Conservation (phyloP, 2,797 vertebrate species). For the Dallia pectoralis region DNA sequence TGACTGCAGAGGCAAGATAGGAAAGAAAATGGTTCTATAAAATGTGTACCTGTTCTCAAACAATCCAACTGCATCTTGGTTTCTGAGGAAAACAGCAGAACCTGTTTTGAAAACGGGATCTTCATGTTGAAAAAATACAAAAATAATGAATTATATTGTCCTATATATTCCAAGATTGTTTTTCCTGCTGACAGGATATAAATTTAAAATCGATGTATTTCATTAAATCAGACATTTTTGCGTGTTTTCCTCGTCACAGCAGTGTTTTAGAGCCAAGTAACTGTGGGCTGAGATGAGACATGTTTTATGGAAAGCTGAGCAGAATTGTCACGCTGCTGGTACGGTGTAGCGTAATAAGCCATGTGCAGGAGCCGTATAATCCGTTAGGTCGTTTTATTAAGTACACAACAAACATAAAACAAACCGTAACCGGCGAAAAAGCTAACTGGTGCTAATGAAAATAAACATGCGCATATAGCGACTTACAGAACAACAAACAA, state of each 20-base stretch:
- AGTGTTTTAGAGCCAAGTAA: background rate
- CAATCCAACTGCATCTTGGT: background rate
- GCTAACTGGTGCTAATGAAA: too few species aligned
- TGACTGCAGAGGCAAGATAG: slow-evolving; percentile 4
- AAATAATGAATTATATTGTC: background rate
- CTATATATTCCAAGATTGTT: background rate
- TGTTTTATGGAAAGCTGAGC: background rate
- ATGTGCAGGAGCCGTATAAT: too few species aligned
- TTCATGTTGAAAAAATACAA: background rate
- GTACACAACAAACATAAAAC: too few species aligned
- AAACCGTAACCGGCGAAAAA: too few species aligned
- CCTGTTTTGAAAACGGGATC: background rate
- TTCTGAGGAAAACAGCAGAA: background rate
- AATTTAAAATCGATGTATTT: background rate
- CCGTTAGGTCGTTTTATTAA: too few species aligned
- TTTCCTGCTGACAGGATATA: background rate
- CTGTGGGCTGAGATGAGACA: background rate
- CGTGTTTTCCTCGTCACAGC: too few species aligned
- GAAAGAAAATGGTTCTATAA: background rate
- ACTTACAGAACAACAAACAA: too few species aligned
- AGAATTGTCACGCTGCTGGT: too few species aligned
- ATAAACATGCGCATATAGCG: too few species aligned
- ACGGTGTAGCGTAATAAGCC: too few species aligned
- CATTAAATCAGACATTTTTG: background rate
- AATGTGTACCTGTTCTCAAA: background rate